These are phyloP conservation scores for Cygnus buccinator DNA, from an alignment of 2,113 vertebrate species.

Conservation along the genomic window DNA sequence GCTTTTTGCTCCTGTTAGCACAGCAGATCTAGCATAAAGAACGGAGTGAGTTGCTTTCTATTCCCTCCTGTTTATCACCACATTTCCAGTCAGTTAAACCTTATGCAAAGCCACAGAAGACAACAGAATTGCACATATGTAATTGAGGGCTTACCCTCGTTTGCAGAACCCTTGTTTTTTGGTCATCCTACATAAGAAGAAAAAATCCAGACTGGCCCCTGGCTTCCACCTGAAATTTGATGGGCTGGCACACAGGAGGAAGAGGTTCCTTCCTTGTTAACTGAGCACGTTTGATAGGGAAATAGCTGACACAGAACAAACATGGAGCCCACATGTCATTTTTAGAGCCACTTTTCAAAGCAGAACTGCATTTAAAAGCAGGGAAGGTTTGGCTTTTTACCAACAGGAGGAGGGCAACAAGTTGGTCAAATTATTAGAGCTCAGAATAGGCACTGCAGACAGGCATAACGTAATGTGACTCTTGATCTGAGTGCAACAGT, in stretches of 20 bases:
- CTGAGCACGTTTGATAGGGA: not conserved
- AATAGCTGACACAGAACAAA: not conserved
- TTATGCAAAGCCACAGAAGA: not conserved
- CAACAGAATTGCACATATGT: not conserved
- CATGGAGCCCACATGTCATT: not conserved
- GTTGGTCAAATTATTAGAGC: not conserved
- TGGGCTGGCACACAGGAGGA: not conserved
- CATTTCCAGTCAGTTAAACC: slow-evolving; percentile 25
- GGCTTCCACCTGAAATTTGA: not conserved
- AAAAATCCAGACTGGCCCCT: not conserved
- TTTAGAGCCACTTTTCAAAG: slow-evolving; percentile 18
- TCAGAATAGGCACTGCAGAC: not conserved
- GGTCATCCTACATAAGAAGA: not conserved
- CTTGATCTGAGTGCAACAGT: not conserved
- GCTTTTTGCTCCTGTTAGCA: not conserved
- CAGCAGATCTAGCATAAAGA: not conserved
- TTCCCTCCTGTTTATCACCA: not conserved
- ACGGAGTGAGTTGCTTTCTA: not conserved
- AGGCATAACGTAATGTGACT: not conserved
- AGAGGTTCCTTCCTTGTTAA: not conserved
- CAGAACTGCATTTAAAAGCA: not conserved
- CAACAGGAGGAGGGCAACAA: not conserved
- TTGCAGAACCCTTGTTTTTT: not conserved
- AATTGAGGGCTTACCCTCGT: not conserved
- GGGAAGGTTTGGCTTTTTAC: not conserved